phyloP scores from a whole-genome alignment of 2,888 invertebrate genomes.

The Chrysolina oricalcia region DNA sequence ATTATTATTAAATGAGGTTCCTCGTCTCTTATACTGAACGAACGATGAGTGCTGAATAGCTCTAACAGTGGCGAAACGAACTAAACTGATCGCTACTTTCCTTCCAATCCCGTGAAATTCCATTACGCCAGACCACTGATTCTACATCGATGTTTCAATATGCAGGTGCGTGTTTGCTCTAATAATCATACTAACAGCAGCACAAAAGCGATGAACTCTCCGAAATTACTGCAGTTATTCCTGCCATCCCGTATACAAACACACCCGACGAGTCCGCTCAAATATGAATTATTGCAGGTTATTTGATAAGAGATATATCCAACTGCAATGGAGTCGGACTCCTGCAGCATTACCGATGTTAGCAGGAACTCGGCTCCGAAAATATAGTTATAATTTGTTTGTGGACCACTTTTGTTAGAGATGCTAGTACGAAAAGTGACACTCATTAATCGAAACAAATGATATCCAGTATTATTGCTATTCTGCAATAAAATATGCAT shows the following conservation, averaged over 20 bases:
- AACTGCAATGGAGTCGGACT: not conserved
- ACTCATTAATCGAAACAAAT: too few species aligned
- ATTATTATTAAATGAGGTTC: too few species aligned
- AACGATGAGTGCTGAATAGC: too few species aligned
- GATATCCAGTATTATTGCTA: too few species aligned
- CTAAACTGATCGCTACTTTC: not conserved
- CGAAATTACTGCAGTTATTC: constrained; percentile 36
- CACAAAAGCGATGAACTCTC: constrained; percentile 32
- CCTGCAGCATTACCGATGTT: not conserved
- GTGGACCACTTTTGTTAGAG: constrained; percentile 33
- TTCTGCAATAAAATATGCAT: too few species aligned
- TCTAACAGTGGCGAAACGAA: too few species aligned
- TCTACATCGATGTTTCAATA: constrained; percentile 38
- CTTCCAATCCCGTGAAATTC: not conserved
- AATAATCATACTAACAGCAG: constrained; percentile 33
- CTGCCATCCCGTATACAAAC: constrained; percentile 16
- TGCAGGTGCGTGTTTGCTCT: constrained; percentile 27
- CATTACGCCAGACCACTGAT: not conserved
- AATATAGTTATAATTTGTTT: constrained; percentile 41
- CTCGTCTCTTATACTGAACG: too few species aligned
- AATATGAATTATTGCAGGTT: constrained; percentile 32
- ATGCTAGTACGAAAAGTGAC: constrained; percentile 30
- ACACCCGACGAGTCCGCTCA: constrained; percentile 2
- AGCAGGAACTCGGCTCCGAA: constrained; percentile 24
- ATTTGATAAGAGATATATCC: constrained; percentile 17